Evolutionary conservation across 2,888 invertebrate genomes (phyloP).

Genomic region (Drosophila suboccidentalis): DNA sequence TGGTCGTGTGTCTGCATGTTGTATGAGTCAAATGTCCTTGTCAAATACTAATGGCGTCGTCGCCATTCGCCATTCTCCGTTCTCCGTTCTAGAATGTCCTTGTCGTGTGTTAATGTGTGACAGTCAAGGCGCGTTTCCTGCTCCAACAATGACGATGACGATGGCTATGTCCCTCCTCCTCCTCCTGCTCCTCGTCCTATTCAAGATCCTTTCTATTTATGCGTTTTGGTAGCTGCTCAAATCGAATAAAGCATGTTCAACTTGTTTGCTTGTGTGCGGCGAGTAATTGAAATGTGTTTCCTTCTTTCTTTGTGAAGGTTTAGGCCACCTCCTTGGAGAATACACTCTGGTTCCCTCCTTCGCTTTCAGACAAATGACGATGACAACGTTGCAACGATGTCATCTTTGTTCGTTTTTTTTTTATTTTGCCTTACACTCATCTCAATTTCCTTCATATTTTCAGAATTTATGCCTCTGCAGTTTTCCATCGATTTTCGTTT

Average conservation of each 20-base stretch:
- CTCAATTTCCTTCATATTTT: slow-evolving; percentile 50
- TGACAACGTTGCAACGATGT: slow-evolving; percentile 18
- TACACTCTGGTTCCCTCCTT: slow-evolving; percentile 8
- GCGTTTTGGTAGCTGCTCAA: slow-evolving; percentile 49
- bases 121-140: slow-evolving; percentile 59
- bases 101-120: slow-evolving; percentile 69
- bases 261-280: slow-evolving; percentile 37
- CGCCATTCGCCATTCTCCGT: slow-evolving; percentile 36
- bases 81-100: slow-evolving; percentile 56
- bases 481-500: slow-evolving; percentile 80
- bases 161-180: slow-evolving; percentile 7
- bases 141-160: slow-evolving; percentile 36
- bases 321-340: slow-evolving; percentile 27
- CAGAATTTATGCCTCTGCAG: slow-evolving; percentile 77
- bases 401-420: slow-evolving; percentile 13
- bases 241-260: slow-evolving; percentile 57
- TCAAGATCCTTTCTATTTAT: slow-evolving; percentile 38
- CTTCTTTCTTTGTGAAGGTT: slow-evolving; percentile 1
- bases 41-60: slow-evolving; percentile 75
- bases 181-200: neutral
- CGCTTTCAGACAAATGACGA: slow-evolving; percentile 18
- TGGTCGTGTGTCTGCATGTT: slow-evolving; percentile 42
- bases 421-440: slow-evolving; percentile 25
- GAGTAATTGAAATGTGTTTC: slow-evolving; percentile 65
- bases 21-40: slow-evolving; percentile 70